A percentile compares a stretch with the other conserved stretches of the same genome.
These are phyloP conservation scores for Lepilemur septentrionalis DNA, from an alignment of 2,797 vertebrate species.

Conservation along the genomic window DNA sequence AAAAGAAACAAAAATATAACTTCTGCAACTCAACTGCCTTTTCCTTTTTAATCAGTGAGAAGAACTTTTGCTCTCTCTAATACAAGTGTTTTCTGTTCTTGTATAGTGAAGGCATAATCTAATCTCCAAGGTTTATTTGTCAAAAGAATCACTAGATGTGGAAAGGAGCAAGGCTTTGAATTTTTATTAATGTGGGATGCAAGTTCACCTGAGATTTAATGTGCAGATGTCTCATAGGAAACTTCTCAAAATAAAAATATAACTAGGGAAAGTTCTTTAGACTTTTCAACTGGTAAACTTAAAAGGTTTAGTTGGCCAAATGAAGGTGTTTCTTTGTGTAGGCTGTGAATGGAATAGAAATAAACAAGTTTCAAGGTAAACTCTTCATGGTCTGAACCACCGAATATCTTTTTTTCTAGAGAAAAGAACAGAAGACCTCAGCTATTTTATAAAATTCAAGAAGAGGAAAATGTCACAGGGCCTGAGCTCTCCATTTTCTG, in stretches of 20 bases:
- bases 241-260: constrained; percentile 50
- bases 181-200: constrained; percentile 64
- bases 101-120: constrained; percentile 41
- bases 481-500: background rate
- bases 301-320: background rate
- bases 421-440: constrained; percentile 1
- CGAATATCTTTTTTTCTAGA: background rate
- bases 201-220: constrained; percentile 51
- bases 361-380: constrained; percentile 51
- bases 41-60: constrained; percentile 16
- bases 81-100: constrained; percentile 48
- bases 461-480: background rate
- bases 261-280: background rate
- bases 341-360: constrained; percentile 1
- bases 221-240: background rate
- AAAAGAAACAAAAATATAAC: background rate
- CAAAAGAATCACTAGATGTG: constrained; percentile 48
- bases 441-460: constrained; percentile 39
- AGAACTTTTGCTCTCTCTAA: constrained; percentile 52
- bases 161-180: constrained; percentile 36
- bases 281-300: background rate
- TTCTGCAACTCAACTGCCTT: background rate
- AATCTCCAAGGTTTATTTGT: constrained; percentile 64
- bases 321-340: background rate
- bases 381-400: background rate